Evolutionary conservation across 2,113 vertebrate genomes (phyloP), one percentile per base, ranked within the genome.

Genomic region (Nyctibius bracteatus): DNA sequence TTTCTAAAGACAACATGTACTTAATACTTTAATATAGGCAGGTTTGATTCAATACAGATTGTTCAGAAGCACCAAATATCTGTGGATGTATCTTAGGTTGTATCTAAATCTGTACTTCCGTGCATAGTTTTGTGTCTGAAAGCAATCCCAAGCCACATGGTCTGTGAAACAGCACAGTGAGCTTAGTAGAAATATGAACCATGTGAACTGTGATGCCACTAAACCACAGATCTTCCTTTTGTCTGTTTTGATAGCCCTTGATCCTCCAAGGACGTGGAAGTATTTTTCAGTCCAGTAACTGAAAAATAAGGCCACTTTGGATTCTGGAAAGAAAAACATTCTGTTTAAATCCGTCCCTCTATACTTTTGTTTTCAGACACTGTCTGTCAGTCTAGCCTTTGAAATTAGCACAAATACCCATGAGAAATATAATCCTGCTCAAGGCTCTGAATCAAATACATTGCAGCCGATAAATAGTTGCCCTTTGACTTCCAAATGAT

Each of bases 61-160:
- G 95, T 62, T 83, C 80, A 84, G 96, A 82, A 97, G 92, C 86
- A 95, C 92, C 85, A 81, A 95, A 92, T 96, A 95, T 95, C 92
- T 79, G 70, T 82, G 82, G 92, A 95, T 96, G 96, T 96, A 97
- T 98, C 97, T 96, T 66, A 88, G 82, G 82, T 94, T 97, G 96
- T 96, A 97, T 98, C 97, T 98, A 98, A 98, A 97, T 96, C 96
- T 96, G 97, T 96, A 98, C 97, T 98, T 98, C 97, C 96, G 87
- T 93, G 92, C 93, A 96, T 95, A 96, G 96, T 92, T 97, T 71
- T 94, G 70, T 95, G 97, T 98, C 96, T 98, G 97, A 95, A 94
- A 95, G 80, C 92, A 94, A 68, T 95, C 97, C 79, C 94, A 91
- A 96, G 96, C 95, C 81, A 81, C 92, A 85, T 47, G 74, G 95